Evolutionary conservation across 1,140 invertebrate species (phyloP), one percentile per base, ranked within the genome.

Genomic region (Kradibia gibbosae): DNA sequence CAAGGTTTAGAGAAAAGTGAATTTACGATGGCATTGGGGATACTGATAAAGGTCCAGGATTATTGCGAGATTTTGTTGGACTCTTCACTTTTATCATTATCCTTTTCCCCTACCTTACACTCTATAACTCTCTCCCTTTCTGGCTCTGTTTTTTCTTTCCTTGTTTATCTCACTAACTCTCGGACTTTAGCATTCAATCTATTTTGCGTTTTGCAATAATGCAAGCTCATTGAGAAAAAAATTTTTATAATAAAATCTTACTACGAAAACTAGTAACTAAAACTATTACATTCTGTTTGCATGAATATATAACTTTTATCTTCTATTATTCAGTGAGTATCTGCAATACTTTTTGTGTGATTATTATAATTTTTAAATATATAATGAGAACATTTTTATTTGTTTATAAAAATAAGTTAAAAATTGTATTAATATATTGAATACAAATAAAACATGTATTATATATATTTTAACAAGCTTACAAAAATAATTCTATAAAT

Each of bases 1-100:
- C 80, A 45, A 34, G 48, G 71, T n/a, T 17, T 1, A 11, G 5
- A 45, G 15, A 53, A 34, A 42, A 48, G 57, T n/a, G 13, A 8
- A 79, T 60, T 86, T 86, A 86, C 80, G 84, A 84, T 53, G 48
- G 60, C 80, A 76, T 82, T 76, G 83, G 82, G 76, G 73, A 78
- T 76, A 73, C 25, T 31, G 71, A 80, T 73, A 62, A 73, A 79
- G 67, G 50, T 45, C n/a, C 77, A n/a, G 67, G 0, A 39, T 72
- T 62, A 77, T 25, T 57, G 42, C 39, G 34, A 17, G 36, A 2
- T 60, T 75, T n/a, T 55, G 34, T 60, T 13, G 8, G 8, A 57
- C 53, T 31, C 60, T 75, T 22, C 13, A 55, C 28, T 55, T 42
- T 10, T 42, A 4, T 42, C 36, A 5, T 7, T 34, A 10, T 42